Conservation (phyloP, 1,140 invertebrate species). For the Pollicipes pollicipes region DNA sequence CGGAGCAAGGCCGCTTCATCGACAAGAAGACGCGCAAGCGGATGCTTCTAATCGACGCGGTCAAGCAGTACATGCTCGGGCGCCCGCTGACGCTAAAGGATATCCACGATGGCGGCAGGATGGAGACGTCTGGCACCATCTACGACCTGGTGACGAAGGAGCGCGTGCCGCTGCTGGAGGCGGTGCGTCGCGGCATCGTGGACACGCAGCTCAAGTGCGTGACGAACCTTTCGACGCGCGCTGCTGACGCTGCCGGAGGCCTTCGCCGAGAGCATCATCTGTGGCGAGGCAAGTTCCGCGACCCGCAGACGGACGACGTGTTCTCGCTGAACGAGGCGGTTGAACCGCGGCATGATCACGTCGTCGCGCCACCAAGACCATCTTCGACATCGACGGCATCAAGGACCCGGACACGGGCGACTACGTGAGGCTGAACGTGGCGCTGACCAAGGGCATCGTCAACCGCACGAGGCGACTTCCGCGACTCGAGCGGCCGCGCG, state of each 20-base stretch:
- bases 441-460: slow-evolving; percentile 57
- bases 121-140: slow-evolving; percentile 38
- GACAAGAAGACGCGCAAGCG: slow-evolving; percentile 52
- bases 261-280: slow-evolving; percentile 53
- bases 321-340: slow-evolving; percentile 59
- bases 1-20: slow-evolving; percentile 55
- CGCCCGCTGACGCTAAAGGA: slow-evolving; percentile 83
- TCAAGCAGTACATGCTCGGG: slow-evolving; percentile 52
- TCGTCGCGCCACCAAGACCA: slow-evolving; percentile 67
- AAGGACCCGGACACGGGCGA: slow-evolving; percentile 61
- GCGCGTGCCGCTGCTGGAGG: slow-evolving; percentile 59
- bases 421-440: slow-evolving; percentile 69
- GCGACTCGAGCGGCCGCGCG: slow-evolving; percentile 51
- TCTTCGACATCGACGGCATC: slow-evolving; percentile 82
- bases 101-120: slow-evolving; percentile 33
- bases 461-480: slow-evolving; percentile 51
- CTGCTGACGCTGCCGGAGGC: slow-evolving; percentile 68
- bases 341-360: slow-evolving; percentile 65
- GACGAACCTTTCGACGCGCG: slow-evolving; percentile 49
- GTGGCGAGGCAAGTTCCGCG: slow-evolving; percentile 48
- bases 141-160: slow-evolving; percentile 54
- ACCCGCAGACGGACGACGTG: slow-evolving; percentile 47
- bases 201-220: slow-evolving; percentile 72
- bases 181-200: slow-evolving; percentile 62
- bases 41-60: slow-evolving; percentile 58